Base-by-base conservation (phyloP, 2,888 invertebrate species). In the Strigamia crassipes region DNA sequence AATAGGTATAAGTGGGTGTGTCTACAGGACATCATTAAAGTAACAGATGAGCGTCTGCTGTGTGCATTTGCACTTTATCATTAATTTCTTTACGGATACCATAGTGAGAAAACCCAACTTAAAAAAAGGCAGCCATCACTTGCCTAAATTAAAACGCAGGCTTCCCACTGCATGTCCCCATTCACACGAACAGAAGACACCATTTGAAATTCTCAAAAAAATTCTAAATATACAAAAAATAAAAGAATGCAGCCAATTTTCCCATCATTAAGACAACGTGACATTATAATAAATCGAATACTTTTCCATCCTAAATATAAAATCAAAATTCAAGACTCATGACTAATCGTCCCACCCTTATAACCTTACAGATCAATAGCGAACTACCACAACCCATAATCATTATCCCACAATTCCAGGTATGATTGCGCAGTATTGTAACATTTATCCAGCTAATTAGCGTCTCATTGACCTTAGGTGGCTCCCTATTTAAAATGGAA, bases 11-110 rank as follows among this genome's bases (percentile, higher is more conserved):
- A 56, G 56, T 56, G 56, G 56, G 56, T 56, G 56, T 56, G 56
- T 56, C 56, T 56, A 56, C 56, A 56, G 56, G n/a, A 56, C 18
- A 56, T 56, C 56, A 56, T 56, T 56, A 56, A 56, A 56, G 56
- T 56, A 56, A 56, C 56, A 56, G 56, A 56, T 56, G 56, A 56
- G 56, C 56, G 56, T 56, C 56, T 56, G 56, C 56, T 56, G 56
- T 56, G 56, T 56, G 56, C 56, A 56, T 56, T 56, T 56, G 56
- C 56, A 56, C 56, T 56, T 56, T 56, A 56, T 56, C 21, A 56
- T 56, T 56, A 56, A 56, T 56, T 56, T 56, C 56, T 56, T 56
- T 18, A 56, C 56, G 18, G 18, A 56, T 56, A 56, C 56, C 56
- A 56, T 18, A 21, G 56, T 8, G 56, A 56, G 56, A 56, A 56